Evolutionary conservation across 2,888 invertebrate species (phyloP).

Genomic region (Ophion ventricosus): DNA sequence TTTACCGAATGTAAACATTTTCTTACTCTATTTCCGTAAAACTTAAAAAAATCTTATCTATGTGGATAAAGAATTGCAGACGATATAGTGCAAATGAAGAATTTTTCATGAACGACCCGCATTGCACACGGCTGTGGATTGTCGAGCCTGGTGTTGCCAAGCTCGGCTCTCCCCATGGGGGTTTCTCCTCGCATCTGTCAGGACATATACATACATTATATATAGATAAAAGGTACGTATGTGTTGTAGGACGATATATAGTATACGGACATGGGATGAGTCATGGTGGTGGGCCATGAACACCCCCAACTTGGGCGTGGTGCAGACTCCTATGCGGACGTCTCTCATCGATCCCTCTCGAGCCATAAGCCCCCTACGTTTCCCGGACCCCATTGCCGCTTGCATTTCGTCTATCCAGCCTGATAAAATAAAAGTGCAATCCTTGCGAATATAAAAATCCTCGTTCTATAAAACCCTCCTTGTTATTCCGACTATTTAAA

Average conservation of each 20-base stretch:
- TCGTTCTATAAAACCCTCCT: conserved; percentile 1
- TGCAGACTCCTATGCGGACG: conserved; percentile 74
- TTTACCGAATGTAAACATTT: not conserved
- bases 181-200: conserved; percentile 31
- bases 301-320: conserved; percentile 78
- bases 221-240: conserved; percentile 31
- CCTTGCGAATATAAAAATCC: conserved; percentile 39
- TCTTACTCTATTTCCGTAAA: not conserved
- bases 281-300: conserved; percentile 72
- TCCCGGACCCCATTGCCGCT: conserved; percentile 62
- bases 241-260: conserved; percentile 40
- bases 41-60: not conserved
- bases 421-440: conserved; percentile 52
- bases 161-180: conserved; percentile 56
- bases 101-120: conserved; percentile 35
- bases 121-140: conserved; percentile 21
- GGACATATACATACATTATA: conserved; percentile 24
- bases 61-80: not conserved
- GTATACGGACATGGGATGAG: conserved; percentile 74
- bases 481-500: not conserved
- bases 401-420: conserved; percentile 48
- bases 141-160: conserved; percentile 47
- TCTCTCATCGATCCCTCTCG: conserved; percentile 78
- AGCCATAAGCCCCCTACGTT: conserved; percentile 52
- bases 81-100: not conserved